Conservation (phyloP, 53 echinoderm and acorn worm species). For the Holothuria scabra region DNA sequence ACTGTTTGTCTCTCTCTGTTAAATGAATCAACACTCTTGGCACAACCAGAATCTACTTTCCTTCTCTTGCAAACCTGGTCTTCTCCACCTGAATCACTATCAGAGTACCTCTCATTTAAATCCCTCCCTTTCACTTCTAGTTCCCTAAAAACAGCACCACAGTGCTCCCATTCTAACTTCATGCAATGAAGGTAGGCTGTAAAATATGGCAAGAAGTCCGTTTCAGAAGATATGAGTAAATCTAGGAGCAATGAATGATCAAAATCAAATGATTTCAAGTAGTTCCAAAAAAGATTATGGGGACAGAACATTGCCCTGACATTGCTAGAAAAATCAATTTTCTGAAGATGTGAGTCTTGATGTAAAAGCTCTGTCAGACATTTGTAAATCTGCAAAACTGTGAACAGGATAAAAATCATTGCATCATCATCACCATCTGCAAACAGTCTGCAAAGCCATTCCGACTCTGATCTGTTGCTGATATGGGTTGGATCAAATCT, state of each 20-base stretch:
- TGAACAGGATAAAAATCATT: conserved; percentile 60
- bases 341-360: not conserved
- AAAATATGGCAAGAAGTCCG: conserved; percentile 77
- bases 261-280: conserved; percentile 66
- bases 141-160: not conserved
- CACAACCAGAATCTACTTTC: not conserved
- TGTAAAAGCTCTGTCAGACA: not conserved
- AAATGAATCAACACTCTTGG: not conserved
- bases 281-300: conserved; percentile 67
- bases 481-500: too few species aligned
- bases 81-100: not conserved
- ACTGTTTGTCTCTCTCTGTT: not conserved
- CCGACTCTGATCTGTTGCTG: too few species aligned
- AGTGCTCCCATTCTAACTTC: conserved; percentile 61
- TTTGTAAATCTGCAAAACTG: conserved; percentile 19
- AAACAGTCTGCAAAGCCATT: conserved; percentile 78
- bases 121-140: not conserved
- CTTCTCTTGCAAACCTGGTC: not conserved
- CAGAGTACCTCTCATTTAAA: not conserved
- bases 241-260: conserved; percentile 88
- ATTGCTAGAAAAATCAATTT: not conserved
- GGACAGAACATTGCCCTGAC: conserved; percentile 52
- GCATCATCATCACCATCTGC: conserved; percentile 82
- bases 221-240: conserved; percentile 87
- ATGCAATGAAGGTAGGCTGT: conserved; percentile 71